These are phyloP conservation scores for Actias luna DNA, from an alignment of 2,888 invertebrate species.

Conservation along the genomic window DNA sequence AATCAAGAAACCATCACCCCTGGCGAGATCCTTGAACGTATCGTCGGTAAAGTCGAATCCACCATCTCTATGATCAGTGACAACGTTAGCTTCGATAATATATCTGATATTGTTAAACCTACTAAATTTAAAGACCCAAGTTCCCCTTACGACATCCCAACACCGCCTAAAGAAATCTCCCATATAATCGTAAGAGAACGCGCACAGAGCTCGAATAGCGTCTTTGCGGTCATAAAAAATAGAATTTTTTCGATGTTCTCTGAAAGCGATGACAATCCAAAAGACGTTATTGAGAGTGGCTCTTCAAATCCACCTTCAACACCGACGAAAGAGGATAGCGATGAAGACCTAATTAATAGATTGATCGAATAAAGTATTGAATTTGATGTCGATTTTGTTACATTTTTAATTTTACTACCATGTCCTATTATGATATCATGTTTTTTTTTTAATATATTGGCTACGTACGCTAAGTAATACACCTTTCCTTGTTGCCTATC, in stretches of 20 bases:
- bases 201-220: slow-evolving; percentile 26
- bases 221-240: slow-evolving; percentile 43
- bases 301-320: slow-evolving; percentile 16
- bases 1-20: slow-evolving; percentile 6
- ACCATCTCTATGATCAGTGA: slow-evolving; percentile 35
- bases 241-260: slow-evolving; percentile 47
- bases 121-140: slow-evolving; percentile 29
- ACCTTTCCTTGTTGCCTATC: no score
- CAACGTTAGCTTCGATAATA: slow-evolving; percentile 24
- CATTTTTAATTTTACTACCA: neutral
- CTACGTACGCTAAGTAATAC: no score
- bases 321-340: slow-evolving; percentile 21
- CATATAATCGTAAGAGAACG: slow-evolving; percentile 21
- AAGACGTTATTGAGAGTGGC: slow-evolving; percentile 10
- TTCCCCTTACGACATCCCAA: slow-evolving; percentile 37
- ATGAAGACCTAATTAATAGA: slow-evolving; percentile 25
- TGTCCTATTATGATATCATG: no score
- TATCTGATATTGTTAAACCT: slow-evolving; percentile 22
- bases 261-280: slow-evolving; percentile 27
- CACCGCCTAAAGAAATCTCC: slow-evolving; percentile 24
- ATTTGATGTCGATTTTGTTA: neutral
- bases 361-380: slow-evolving; percentile 20
- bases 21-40: slow-evolving; percentile 20
- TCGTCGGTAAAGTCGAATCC: slow-evolving; percentile 41
- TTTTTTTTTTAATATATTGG: no score